A percentile compares a stretch with the other conserved stretches of the same genome.
Conservation (phyloP, 2,888 invertebrate genomes). For the Sinelater perroti region DNA sequence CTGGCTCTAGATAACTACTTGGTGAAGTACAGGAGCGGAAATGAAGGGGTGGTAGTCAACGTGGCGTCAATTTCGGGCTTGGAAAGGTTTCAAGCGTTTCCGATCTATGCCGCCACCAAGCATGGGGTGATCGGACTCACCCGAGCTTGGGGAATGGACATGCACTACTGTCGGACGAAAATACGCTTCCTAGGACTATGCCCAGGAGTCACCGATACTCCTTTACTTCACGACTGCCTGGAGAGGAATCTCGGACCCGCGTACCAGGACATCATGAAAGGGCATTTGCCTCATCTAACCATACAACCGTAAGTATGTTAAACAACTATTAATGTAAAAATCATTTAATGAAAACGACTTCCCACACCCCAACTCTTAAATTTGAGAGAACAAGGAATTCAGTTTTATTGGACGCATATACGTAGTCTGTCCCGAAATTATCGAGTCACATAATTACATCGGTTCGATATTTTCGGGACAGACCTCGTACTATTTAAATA, state of each 20-base stretch:
- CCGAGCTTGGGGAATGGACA: conserved; percentile 48
- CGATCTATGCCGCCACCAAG: conserved; percentile 58
- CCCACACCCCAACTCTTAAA: too few relatives aligned
- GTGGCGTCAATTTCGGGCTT: conserved; percentile 61
- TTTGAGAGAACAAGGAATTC: too few relatives aligned
- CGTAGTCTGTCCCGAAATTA: too few relatives aligned
- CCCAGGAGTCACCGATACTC: conserved; percentile 59
- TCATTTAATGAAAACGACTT: too few relatives aligned
- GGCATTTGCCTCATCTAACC: conserved; percentile 23
- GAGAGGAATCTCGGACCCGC: conserved; percentile 23
- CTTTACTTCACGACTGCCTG: conserved; percentile 30
- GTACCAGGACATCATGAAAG: conserved; percentile 27
- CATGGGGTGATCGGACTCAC: conserved; percentile 55
- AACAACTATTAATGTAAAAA: too few relatives aligned
- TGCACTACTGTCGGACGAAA: conserved; percentile 54
- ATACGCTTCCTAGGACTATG: conserved; percentile 58
- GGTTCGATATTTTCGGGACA: too few relatives aligned
- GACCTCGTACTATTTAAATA: too few relatives aligned
- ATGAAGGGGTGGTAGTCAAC: conserved; percentile 62
- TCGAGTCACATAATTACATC: too few relatives aligned
- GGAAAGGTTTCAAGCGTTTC: conserved; percentile 49
- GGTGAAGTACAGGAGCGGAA: conserved; percentile 60
- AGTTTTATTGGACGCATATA: too few relatives aligned
- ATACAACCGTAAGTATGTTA: conserved; percentile 24
- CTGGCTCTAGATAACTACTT: conserved; percentile 61